Evolutionary conservation across 2,888 invertebrate species (phyloP).

Genomic region (Encarsia formosa): DNA sequence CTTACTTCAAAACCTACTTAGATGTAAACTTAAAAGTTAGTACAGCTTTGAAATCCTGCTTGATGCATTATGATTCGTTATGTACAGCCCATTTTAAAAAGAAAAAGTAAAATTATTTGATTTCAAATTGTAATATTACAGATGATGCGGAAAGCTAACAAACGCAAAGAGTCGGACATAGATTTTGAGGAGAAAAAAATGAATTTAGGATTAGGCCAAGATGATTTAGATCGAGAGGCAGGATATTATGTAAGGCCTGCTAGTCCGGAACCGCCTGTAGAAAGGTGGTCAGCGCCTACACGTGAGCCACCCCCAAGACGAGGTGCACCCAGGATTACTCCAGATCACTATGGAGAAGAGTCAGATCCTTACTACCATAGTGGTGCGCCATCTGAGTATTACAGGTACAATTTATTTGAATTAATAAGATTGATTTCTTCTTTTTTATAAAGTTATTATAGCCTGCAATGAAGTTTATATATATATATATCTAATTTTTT

Average conservation of each 20-base stretch:
- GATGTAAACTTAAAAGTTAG: too few species aligned
- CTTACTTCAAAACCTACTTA: too few species aligned
- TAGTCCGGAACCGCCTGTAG: conserved; percentile 55
- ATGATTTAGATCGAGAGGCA: conserved; percentile 71
- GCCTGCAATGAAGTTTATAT: too few species aligned
- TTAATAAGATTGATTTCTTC: too few species aligned
- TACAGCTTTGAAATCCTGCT: too few species aligned
- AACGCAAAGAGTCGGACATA: conserved; percentile 90
- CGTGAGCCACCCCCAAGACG: conserved; percentile 38
- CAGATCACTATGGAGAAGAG: conserved; percentile 43
- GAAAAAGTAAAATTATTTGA: too few species aligned
- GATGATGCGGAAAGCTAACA: conserved; percentile 84
- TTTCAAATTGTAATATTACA: too few species aligned
- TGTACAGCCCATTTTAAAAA: too few species aligned
- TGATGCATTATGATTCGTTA: too few species aligned
- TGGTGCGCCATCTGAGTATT: conserved; percentile 45
- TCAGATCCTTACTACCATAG: conserved; percentile 46
- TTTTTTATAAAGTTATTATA: too few species aligned
- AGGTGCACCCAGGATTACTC: conserved; percentile 43
- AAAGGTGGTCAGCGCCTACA: conserved; percentile 45
- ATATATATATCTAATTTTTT: too few species aligned
- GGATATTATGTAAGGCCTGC: conserved; percentile 69
- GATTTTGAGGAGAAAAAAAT: conserved; percentile 95
- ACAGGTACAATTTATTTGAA: too few species aligned
- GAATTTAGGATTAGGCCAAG: conserved; percentile 77